Base-by-base conservation (phyloP, 2,888 invertebrate species). In the Metalampra italica region DNA sequence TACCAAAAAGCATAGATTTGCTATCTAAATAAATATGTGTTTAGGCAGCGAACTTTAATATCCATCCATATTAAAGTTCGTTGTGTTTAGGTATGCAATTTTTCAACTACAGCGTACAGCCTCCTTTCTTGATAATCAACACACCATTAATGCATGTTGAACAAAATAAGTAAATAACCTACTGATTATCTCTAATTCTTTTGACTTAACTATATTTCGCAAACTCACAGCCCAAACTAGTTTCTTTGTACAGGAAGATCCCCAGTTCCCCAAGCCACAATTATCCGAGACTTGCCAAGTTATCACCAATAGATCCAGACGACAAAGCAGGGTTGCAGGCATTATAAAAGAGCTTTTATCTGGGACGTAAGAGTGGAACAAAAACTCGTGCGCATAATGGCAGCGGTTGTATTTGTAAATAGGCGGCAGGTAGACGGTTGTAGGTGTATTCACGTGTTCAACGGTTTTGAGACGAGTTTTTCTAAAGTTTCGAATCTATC, bases 351-450 rank as follows among this genome's bases (percentile, higher is more conserved):
- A 61, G 56, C 66, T 70, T 77, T 81, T 83, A 78, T 82, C 71
- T 70, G 65, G 65, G 64, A 64, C 64, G 61, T 62, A 71, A 59
- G 56, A 72, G 66, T 65, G 64, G 68, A 56, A 75, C 70, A 83
- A 83, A 82, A 81, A 81, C 75, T 57, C 50, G 55, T 55, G 59
- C 58, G 62, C 62, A 72, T 70, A 72, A 76, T 75, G 67, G 70
- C 57, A 77, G 76, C 75, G 76, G 80, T 82, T 79, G 75, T 81
- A 80, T 84, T 84, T 78, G 82, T 87, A 84, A 86, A 87, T 80
- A 78, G 74, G 72, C 66, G 59, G 83, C 88, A 88, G 88, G 88
- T 88, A 88, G 86, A 80, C 70, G 79, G 75, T 86, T 82, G 84
- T 87, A 83, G 85, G 86, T 83, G 85, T 79, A 83, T 83, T 79